A percentile compares a stretch with the other conserved stretches of the same genome.
phyloP scores from a whole-genome alignment of 2,113 vertebrate genomes.

The Bufo bufo region DNA sequence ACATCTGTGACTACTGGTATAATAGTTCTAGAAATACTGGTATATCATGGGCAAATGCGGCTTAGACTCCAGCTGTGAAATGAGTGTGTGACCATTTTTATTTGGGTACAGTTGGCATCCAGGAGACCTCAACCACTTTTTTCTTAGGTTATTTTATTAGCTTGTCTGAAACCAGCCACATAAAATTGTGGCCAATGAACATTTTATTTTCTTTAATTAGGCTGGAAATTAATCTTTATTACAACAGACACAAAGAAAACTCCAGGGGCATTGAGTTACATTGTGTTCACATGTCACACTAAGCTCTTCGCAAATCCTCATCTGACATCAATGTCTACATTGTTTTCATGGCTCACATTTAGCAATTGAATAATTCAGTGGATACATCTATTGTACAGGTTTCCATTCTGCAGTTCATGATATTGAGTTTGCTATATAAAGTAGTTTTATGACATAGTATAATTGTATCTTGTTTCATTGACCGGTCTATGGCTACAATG shows the following conservation, averaged over 20 bases:
- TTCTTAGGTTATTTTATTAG: constrained; percentile 58
- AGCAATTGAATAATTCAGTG: neutral
- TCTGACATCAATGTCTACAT: constrained; percentile 18
- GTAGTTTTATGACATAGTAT: neutral
- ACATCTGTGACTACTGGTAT: constrained; percentile 64
- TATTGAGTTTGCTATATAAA: neutral
- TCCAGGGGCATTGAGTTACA: constrained; percentile 18
- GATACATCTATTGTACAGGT: neutral
- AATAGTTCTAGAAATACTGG: neutral
- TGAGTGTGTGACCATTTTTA: constrained; percentile 66
- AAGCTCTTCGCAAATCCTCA: constrained; percentile 1
- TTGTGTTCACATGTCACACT: constrained; percentile 19
- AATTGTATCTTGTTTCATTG: neutral
- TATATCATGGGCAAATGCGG: constrained; percentile 10
- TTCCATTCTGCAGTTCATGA: neutral
- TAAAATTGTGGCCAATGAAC: constrained; percentile 63
- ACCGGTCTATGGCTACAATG: neutral
- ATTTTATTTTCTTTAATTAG: constrained; percentile 60
- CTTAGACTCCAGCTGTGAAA: constrained; percentile 69
- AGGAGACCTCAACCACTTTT: constrained; percentile 55
- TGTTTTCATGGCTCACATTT: neutral
- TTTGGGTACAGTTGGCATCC: constrained; percentile 63
- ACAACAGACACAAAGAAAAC: constrained; percentile 22
- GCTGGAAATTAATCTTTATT: constrained; percentile 43
- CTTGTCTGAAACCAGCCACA: constrained; percentile 61